Evolutionary conservation across 2,797 vertebrate genomes (phyloP), one percentile per base, ranked within the genome.

Genomic region (Spinus olivaceus): DNA sequence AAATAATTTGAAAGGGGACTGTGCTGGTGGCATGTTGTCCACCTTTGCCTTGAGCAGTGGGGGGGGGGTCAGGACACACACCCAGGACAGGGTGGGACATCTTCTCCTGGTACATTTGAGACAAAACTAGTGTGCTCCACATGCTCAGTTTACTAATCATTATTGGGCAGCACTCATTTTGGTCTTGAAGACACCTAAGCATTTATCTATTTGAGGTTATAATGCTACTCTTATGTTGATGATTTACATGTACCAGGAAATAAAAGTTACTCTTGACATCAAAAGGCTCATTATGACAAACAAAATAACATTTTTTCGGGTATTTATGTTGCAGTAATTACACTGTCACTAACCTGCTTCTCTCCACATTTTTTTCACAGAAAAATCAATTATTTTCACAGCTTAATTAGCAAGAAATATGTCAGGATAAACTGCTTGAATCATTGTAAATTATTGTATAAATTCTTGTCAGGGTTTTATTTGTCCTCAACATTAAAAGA

Each of bases 361-460:
- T 1, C 14, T 78, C 60, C 39, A 79, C 23, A 47, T 70, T 85
- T 82, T 82, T 81, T 57, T 67, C 30, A 44, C 14, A 57, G 61
- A 86, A 88, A 86, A 90, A 83, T 51, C 12, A 1, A 49, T 85
- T 81, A 71, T 74, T 88, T 24, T 80, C 46, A 74, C 33, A 39
- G 35, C 10, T 86, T 86, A 88, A 92, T 92, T 93, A 89, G 37
- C 44, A 92, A 50, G 27, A 91, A 94, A 91, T 42, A 82, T 42
- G 30, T 22, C 64, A 87, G 17, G 14, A 78, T 64, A 80, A 95
- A 71, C 27, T 57, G 19, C 46, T 67, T 64, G 41, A 82, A 67
- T 80, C 14, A 47, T 14, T 80, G 64, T 24, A 89, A 80, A 85
- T 85, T 46, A 64, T 35, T 46, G 19, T 46, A 22, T 33, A 74